Base-by-base conservation (phyloP, 2,888 invertebrate genomes). In the Seladonia tumulorum region DNA sequence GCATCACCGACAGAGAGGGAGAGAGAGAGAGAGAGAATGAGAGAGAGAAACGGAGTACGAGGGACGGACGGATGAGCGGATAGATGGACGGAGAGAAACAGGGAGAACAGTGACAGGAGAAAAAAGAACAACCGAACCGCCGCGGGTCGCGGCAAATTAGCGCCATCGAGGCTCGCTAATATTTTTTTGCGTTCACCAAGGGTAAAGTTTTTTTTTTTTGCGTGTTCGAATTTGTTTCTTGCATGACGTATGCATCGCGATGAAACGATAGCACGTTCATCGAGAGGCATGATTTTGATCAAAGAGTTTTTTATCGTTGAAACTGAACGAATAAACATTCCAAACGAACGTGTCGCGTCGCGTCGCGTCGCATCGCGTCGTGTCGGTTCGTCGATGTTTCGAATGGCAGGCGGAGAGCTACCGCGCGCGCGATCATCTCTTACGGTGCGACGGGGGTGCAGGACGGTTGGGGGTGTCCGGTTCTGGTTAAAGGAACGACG, bases 141-240 rank as follows among this genome's bases (percentile, higher is more conserved):
- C 87, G 87, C 86, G 83, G 88, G 87, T 87, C 91, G 83, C 87
- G 87, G 88, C 89, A 92, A 93, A 93, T 93, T 93, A 93, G 90
- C 91, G 90, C 88, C 90, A 89, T 88, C 89, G 87, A 89, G 88
- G 85, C 84, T 86, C 85, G 88, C 90, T 93, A 93, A 91, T 92
- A 87, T 89, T 92, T 91, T 91, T 82, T 87, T 91, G 75, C 82
- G 82, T 88, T 71, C 87, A 71, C 83, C 75, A 82, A 84, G 80
- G 79, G 80, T 83, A 79, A 73, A 49, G n/a, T 45, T 68, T 77
- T 68, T 81, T 72, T 79, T 76, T 76, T 72, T 57, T 57, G n/a
- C n/a, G 7, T 71, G 75, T 77, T 74, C 79, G 87, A 86, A 90
- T 90, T 88, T 76, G 88, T 88, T 87, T 77, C 90, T 87, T 86